These are phyloP conservation scores for Leptonema lineaticorne DNA, from an alignment of 1,140 invertebrate genomes.

Conservation along the genomic window DNA sequence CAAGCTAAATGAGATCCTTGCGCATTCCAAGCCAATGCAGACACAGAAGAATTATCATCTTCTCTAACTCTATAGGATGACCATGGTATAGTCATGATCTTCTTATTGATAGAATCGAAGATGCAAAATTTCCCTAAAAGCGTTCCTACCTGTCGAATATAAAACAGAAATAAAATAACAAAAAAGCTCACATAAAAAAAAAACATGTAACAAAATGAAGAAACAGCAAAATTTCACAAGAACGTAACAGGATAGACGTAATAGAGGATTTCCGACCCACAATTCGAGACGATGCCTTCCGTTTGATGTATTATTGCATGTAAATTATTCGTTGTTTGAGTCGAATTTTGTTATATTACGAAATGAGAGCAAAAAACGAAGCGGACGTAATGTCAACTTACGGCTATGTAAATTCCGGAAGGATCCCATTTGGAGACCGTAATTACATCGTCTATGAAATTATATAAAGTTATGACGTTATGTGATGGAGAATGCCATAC, in stretches of 20 bases:
- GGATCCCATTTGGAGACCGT: conserved; percentile 31
- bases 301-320: background rate
- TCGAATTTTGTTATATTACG: no score
- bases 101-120: conserved; percentile 18
- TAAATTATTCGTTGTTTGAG: background rate
- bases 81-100: conserved; percentile 15
- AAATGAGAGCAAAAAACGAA: no score
- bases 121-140: conserved; percentile 21
- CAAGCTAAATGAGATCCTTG: conserved; percentile 25
- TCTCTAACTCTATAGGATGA: background rate
- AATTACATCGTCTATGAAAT: conserved; percentile 24
- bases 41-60: conserved; percentile 19
- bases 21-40: conserved; percentile 30
- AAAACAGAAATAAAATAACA: background rate
- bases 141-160: conserved; percentile 28
- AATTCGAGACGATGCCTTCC: background rate
- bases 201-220: no score
- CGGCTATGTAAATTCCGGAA: conserved; percentile 26
- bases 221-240: no score
- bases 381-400: no score
- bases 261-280: conserved; percentile 12
- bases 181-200: background rate
- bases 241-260: background rate
- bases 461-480: conserved; percentile 21
- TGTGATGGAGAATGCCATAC: conserved; percentile 33